Evolutionary conservation across 2,113 vertebrate genomes (phyloP).

Genomic region (Hemiscyllium ocellatum): DNA sequence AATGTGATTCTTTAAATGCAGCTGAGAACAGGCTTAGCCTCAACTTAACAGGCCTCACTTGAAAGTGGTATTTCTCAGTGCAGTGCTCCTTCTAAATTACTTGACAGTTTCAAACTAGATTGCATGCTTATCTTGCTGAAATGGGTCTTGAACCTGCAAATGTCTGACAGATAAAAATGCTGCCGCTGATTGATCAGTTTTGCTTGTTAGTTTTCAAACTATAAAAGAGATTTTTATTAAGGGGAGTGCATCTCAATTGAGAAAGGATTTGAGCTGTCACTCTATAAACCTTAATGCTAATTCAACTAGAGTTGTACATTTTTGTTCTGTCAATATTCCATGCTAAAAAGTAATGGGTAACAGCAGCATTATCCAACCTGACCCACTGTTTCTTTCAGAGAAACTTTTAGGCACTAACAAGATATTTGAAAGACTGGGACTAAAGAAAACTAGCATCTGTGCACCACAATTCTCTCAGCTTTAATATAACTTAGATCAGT

Average conservation of each 20-base stretch:
- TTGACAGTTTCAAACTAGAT: no score
- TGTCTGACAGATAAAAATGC: neutral
- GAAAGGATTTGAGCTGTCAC: neutral
- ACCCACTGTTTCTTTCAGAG: neutral
- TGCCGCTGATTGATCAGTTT: neutral
- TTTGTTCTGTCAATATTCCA: no score
- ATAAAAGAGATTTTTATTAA: neutral
- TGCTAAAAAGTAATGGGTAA: no score
- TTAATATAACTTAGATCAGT: neutral
- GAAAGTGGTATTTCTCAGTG: no score
- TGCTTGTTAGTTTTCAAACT: no score
- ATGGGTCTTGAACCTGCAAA: neutral
- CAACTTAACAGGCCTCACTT: neutral
- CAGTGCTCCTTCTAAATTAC: neutral
- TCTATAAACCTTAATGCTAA: neutral
- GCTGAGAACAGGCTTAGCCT: neutral
- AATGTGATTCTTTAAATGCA: neutral
- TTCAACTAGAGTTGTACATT: neutral
- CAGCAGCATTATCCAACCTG: neutral
- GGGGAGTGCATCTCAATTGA: neutral
- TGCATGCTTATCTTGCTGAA: neutral
- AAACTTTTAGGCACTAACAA: neutral
- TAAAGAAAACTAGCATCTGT: neutral
- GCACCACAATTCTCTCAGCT: neutral
- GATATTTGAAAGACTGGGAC: neutral